Evolutionary conservation across 2,113 vertebrate genomes (phyloP), one percentile per base, ranked within the genome.

Genomic region (Mormoops blainvillei): DNA sequence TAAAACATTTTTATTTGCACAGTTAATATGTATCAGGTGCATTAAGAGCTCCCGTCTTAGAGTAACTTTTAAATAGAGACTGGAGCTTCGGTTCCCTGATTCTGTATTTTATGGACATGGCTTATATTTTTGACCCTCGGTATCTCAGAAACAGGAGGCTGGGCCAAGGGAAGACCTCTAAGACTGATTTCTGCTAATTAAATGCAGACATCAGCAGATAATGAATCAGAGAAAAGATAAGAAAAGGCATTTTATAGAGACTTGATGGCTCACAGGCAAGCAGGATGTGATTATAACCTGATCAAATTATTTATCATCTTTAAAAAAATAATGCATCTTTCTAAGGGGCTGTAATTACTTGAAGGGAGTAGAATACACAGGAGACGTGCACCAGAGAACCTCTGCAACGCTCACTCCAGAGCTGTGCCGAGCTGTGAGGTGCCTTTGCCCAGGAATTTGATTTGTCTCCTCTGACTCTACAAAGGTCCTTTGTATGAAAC

Each of bases 271-370:
- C 28, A 41, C 15, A 90, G 77, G 48, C 52, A n/a, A 68, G 67
- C 28, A 93, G 9, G 15, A 76, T 89, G 11, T 84, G 80, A 84
- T 77, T 87, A 81, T 73, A 91, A 90, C 14, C 19, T 70, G 18
- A 87, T 85, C n/a, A 90, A 94, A 85, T 89, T 93, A 83, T 70
- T 94, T 85, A 74, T 90, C 58, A 77, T 95, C 54, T 74, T 28
- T 89, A 77, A 50, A 86, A 58, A 91, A 65, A 76, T 4, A 73
- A 41, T 54, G 8, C 5, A 16, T 65, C 31, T 68, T 41, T 48
- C 16, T 52, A 63, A 94, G 56, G 28, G 4, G 48, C 2, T 78
- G 22, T 48, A 28, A 33, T 7, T 45, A 31, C 48, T 74, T 58
- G 0, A 50, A 80, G 12, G 10, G 19, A 13, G 38, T 22, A 48